Base-by-base conservation (phyloP, 2,888 invertebrate genomes). In the Xylocampa areola region DNA sequence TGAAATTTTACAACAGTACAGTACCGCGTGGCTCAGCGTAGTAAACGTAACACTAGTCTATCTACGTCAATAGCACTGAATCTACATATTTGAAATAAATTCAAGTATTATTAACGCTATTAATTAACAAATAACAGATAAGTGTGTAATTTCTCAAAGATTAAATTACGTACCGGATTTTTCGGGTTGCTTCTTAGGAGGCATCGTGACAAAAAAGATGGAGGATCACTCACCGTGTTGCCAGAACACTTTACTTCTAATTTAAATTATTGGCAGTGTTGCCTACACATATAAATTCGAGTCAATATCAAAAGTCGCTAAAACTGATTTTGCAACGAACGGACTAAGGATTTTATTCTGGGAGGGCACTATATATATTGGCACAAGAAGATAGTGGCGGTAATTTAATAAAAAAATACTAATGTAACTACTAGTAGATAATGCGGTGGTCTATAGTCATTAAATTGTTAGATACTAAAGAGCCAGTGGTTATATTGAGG, bases 131-230 rank as follows among this genome's bases (percentile, higher is more conserved):
- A 25, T 45, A 27, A 32, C 43, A 21, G 25, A 36, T 47, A 53
- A 51, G 80, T 76, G 73, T 67, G 59, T 27, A 50, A 52, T 69
- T 43, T 57, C 10, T 4, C 35, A 13, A 32, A 80, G 76, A 78
- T 81, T 80, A 76, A 59, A 84, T 87, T 87, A 92, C 95, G 94
- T 96, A 97, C 97, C 97, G 94, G 97, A 95, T 95, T 97, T 97
- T 87, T 97, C 97, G 83, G 97, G 95, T 88, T 97, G 96, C 95
- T 98, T 98, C 91, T 96, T 95, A 81, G 97, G 97, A 95, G 97
- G 97, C 98, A 98, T 98, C 91, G 92, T 90, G 91, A 92, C 91
- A 88, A 87, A 92, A 92, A 92, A 93, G 93, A 94, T 91, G 92
- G 93, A 84, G 89, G 79, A 54, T 17, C 35, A 49, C 64, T 39